Evolutionary conservation across 1,140 invertebrate genomes (phyloP).

Genomic region (Microvelia longipes): DNA sequence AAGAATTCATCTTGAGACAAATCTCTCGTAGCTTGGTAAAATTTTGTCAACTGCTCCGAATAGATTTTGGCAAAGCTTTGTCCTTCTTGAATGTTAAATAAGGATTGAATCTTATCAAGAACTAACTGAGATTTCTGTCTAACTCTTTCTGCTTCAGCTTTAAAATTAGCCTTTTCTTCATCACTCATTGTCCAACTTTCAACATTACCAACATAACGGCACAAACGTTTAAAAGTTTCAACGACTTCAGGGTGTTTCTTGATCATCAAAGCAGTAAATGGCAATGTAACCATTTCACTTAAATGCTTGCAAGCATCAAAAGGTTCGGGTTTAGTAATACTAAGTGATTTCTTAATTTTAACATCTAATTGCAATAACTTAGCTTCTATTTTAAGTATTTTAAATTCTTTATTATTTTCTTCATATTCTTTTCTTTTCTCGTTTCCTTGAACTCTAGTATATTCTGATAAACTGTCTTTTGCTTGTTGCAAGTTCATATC

Average conservation of each 20-base stretch:
- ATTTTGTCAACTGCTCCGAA: not conserved
- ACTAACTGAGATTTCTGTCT: slow-evolving; percentile 45
- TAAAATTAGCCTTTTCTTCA: slow-evolving; percentile 32
- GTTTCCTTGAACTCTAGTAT: slow-evolving; percentile 33
- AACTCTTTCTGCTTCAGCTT: slow-evolving; percentile 46
- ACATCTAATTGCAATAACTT: slow-evolving; percentile 55
- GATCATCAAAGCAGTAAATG: slow-evolving; percentile 61
- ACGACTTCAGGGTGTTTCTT: slow-evolving; percentile 71
- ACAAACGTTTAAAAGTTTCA: slow-evolving; percentile 49
- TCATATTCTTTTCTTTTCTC: slow-evolving; percentile 20
- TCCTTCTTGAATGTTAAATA: slow-evolving; percentile 33
- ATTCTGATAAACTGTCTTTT: slow-evolving; percentile 33
- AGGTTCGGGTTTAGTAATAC: slow-evolving; percentile 46
- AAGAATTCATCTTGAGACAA: not conserved
- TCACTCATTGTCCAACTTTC: slow-evolving; percentile 48
- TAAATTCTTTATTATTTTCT: slow-evolving; percentile 11
- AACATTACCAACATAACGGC: slow-evolving; percentile 46
- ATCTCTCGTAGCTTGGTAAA: not conserved
- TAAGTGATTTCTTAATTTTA: slow-evolving; percentile 53
- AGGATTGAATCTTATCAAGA: slow-evolving; percentile 42
- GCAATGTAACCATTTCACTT: slow-evolving; percentile 43
- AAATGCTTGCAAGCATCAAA: slow-evolving; percentile 42
- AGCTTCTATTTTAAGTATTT: slow-evolving; percentile 37
- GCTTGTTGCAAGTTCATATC: slow-evolving; percentile 41
- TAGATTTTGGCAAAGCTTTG: slow-evolving; percentile 34